These are phyloP conservation scores for Pedetes capensis DNA, from an alignment of 2,113 vertebrate genomes.

Conservation along the genomic window DNA sequence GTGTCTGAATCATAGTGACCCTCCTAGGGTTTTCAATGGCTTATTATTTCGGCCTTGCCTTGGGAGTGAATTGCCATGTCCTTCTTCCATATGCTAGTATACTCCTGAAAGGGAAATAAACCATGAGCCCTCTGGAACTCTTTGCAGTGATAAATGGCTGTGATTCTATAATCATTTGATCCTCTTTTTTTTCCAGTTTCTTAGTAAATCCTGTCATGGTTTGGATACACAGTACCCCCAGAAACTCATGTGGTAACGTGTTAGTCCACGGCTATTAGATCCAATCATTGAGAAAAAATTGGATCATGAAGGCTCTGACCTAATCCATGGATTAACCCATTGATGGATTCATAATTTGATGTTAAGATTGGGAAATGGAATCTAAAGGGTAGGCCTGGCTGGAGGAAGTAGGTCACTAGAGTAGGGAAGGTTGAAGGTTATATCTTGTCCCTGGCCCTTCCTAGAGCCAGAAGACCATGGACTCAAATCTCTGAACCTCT, in stretches of 20 bases:
- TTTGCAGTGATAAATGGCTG: background rate
- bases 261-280: background rate
- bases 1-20: too few relatives aligned
- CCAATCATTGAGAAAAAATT: background rate
- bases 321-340: background rate
- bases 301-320: background rate
- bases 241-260: too few relatives aligned
- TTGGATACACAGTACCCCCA: background rate
- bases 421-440: too few relatives aligned
- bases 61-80: too few relatives aligned
- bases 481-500: background rate
- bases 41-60: too few relatives aligned
- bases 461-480: too few relatives aligned
- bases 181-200: background rate
- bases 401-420: background rate
- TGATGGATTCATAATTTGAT: background rate
- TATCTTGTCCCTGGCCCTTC: background rate
- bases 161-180: background rate
- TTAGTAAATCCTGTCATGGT: background rate
- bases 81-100: too few relatives aligned
- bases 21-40: too few relatives aligned
- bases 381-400: too few relatives aligned
- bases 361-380: background rate
- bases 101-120: background rate
- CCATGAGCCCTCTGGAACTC: background rate